Evolutionary conservation across 30 jellyfish, hydroid and myxozoan genomes (phyloP).

Genomic region (Aurelia coerulea): DNA sequence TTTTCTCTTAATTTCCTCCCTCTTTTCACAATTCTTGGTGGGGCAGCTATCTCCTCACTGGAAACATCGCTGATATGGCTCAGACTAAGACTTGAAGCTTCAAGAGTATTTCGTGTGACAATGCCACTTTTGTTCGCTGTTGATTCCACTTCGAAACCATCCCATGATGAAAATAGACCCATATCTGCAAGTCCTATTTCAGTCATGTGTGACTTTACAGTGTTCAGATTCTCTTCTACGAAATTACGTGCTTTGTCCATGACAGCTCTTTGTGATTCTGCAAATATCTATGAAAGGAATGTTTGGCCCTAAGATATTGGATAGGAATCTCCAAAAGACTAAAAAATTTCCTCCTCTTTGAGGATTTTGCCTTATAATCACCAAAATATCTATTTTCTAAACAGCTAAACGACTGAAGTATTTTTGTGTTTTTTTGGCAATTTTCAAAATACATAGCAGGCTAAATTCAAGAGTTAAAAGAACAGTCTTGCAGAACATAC

Average conservation of each 20-base stretch:
- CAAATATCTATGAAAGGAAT: conserved; percentile 35
- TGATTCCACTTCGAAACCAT: conserved; percentile 60
- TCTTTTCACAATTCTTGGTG: conserved; percentile 45
- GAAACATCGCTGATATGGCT: conserved; percentile 57
- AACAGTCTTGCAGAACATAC: no score
- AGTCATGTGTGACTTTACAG: conserved; percentile 48
- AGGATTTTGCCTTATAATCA: no score
- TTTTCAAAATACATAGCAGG: no score
- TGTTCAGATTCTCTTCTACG: conserved; percentile 53
- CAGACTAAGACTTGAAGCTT: conserved; percentile 34
- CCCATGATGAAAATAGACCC: conserved; percentile 76
- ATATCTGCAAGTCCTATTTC: conserved; percentile 86
- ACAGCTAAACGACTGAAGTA: no score
- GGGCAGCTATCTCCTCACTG: conserved; percentile 23
- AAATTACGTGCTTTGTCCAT: conserved; percentile 51
- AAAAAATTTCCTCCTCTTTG: no score
- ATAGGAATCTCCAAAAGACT: no score
- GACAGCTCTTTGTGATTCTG: conserved; percentile 38
- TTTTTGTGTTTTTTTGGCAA: no score
- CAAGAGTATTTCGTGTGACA: conserved; percentile 39
- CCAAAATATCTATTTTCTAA: no score
- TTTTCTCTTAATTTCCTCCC: conserved; percentile 57
- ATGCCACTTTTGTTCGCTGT: conserved; percentile 22
- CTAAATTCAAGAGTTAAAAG: no score
- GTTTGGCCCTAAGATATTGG: background rate